phyloP scores from a whole-genome alignment of 2,888 invertebrate species.

The Noctua comes region DNA sequence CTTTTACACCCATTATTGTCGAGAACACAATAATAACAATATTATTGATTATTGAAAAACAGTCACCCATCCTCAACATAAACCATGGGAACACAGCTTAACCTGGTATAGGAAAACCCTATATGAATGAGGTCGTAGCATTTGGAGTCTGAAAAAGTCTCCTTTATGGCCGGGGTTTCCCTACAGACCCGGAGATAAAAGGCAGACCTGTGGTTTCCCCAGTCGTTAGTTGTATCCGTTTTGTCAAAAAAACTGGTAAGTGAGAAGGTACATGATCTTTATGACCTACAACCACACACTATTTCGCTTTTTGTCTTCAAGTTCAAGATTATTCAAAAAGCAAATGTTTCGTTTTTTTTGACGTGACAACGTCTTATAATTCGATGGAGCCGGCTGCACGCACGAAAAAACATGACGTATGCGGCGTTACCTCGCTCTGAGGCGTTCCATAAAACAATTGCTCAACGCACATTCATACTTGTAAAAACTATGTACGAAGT shows the following conservation, averaged over 20 bases:
- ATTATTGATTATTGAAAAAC: too few species aligned
- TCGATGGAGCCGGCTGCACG: too few species aligned
- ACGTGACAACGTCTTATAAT: too few species aligned
- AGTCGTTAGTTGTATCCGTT: neutral
- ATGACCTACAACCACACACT: neutral
- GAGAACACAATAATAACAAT: too few species aligned
- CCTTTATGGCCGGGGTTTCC: slow-evolving; percentile 19
- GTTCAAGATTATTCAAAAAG: neutral
- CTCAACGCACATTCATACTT: too few species aligned
- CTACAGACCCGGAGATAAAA: neutral
- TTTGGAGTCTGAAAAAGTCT: neutral
- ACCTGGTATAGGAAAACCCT: neutral
- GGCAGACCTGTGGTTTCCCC: slow-evolving; percentile 9
- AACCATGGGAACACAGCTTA: neutral
- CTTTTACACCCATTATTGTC: too few species aligned
- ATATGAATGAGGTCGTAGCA: neutral
- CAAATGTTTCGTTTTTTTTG: too few species aligned
- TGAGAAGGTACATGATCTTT: neutral
- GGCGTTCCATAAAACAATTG: too few species aligned
- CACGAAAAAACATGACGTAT: too few species aligned
- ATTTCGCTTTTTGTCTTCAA: neutral
- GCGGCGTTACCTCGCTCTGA: too few species aligned
- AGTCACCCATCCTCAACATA: too few species aligned
- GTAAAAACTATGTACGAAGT: too few species aligned
- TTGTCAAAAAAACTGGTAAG: slow-evolving; percentile 20